Base-by-base conservation (phyloP, 2,888 invertebrate genomes). In the Caenorhabditis zanzibari region DNA sequence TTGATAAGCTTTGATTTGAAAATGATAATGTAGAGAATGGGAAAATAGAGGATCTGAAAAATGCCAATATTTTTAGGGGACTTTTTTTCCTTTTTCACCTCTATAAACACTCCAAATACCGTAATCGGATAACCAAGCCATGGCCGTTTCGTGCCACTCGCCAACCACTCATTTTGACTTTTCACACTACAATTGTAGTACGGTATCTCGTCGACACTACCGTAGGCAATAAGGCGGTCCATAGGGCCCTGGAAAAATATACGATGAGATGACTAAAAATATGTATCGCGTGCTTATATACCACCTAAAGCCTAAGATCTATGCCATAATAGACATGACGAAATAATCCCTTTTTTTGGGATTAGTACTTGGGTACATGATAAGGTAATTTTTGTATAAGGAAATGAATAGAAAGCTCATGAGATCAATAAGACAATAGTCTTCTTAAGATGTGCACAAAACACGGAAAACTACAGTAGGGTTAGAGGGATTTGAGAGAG, bases 141-240 rank as follows among this genome's bases (percentile, higher is more conserved):
- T 38, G 75, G 75, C 14, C 75, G 41, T 14, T 58, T 58, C 14
- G 49, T 58, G 2, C 75, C 75, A 9, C 35, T 58, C 9, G 75
- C 58, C 32, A 59, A 22, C 77, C 77, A 77, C 54, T 77, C 69
- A 3, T 77, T 69, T 24, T 58, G 41, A 9, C 49, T 22, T 54
- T 61, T 77, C 16, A 52, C 26, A 26, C 52, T 54, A 61, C 77
- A 77, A 24, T 77, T 77, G 77, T 77, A 77, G 38, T 38, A 68
- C 19, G 76, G 76, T n/a, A 76, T 76, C 12, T 58, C 58, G 22
- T 76, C 59, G 19, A 77, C 77, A 32, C 69, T 77, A 61, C 77
- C 77, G 54, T 77, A 61, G 0, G 14, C 16, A 22, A 76, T 59
- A 7, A 76, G 76, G 12, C 76, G 76, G 24, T 76, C n/a, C 76